A percentile compares a stretch with the other conserved stretches of the same genome.
phyloP scores from a whole-genome alignment of 2,113 vertebrate species.

The Podarcis muralis region DNA sequence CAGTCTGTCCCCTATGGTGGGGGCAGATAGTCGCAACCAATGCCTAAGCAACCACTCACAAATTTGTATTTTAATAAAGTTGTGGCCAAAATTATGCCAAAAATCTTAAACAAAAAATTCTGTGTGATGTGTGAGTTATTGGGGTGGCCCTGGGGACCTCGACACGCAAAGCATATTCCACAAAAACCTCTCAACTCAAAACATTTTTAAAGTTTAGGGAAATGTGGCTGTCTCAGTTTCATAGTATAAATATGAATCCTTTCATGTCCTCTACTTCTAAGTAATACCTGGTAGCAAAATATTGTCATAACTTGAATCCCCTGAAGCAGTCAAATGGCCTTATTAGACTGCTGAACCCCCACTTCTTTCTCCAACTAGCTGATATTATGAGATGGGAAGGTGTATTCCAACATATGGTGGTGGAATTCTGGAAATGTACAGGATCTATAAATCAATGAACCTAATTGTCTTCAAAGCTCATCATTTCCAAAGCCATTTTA shows the following conservation, averaged over 20 bases:
- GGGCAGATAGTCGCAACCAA: too few relatives aligned
- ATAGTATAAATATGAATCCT: neutral
- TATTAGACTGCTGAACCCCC: neutral
- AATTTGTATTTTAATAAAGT: too few relatives aligned
- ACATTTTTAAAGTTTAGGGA: neutral
- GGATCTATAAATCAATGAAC: neutral
- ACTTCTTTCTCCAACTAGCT: neutral
- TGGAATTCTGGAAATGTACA: neutral
- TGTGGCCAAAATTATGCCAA: too few relatives aligned
- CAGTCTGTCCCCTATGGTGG: too few relatives aligned
- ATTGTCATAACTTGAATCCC: neutral
- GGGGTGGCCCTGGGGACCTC: too few relatives aligned
- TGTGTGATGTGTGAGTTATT: too few relatives aligned
- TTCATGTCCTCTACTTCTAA: neutral
- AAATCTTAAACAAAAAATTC: too few relatives aligned
- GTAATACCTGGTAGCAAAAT: neutral
- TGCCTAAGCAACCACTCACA: too few relatives aligned
- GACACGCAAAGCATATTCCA: neutral
- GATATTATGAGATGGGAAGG: neutral
- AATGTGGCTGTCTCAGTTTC: neutral
- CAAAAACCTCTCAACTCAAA: neutral
- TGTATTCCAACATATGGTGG: too few relatives aligned
- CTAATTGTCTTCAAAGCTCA: neutral
- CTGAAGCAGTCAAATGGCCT: neutral
- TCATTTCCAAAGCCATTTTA: neutral